Conservation (phyloP, 1,140 invertebrate species). For the Hetaerina americana region DNA sequence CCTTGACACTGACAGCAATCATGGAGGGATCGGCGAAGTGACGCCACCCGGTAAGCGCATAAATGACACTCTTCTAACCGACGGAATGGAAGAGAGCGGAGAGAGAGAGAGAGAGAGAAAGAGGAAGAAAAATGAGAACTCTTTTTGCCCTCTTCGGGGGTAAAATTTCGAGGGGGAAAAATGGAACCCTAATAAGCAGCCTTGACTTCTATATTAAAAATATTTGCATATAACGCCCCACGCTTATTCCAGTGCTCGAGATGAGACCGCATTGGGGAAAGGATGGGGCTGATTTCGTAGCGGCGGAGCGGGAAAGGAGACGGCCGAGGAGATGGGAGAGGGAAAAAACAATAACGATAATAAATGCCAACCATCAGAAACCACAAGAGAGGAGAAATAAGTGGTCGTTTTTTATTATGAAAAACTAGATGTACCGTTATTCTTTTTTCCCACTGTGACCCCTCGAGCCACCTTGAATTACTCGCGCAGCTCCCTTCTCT, state of each 20-base stretch:
- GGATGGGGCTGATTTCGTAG: too few species aligned
- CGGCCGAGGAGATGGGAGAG: too few species aligned
- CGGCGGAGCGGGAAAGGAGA: too few species aligned
- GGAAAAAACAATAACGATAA: not conserved
- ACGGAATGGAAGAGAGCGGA: not conserved
- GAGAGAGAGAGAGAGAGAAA: too few species aligned
- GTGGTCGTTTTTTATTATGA: not conserved
- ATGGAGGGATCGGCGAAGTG: not conserved
- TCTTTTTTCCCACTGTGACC: not conserved
- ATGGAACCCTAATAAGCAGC: not conserved
- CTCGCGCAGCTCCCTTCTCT: not conserved
- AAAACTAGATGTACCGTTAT: not conserved
- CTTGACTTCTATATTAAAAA: slow-evolving; percentile 1
- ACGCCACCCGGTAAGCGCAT: not conserved
- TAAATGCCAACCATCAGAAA: not conserved
- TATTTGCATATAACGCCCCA: not conserved
- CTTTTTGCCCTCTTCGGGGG: not conserved
- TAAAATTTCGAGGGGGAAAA: not conserved
- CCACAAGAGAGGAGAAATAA: not conserved
- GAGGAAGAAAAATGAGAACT: not conserved
- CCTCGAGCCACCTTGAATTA: not conserved
- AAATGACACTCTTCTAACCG: not conserved
- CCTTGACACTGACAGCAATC: not conserved
- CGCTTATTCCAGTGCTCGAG: not conserved
- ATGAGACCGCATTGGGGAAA: not conserved